Percentiles rank a stretch among this genome's conserved stretches.
Evolutionary conservation across 2,113 vertebrate genomes (phyloP).

Genomic region (Himantopus leucocephalus): DNA sequence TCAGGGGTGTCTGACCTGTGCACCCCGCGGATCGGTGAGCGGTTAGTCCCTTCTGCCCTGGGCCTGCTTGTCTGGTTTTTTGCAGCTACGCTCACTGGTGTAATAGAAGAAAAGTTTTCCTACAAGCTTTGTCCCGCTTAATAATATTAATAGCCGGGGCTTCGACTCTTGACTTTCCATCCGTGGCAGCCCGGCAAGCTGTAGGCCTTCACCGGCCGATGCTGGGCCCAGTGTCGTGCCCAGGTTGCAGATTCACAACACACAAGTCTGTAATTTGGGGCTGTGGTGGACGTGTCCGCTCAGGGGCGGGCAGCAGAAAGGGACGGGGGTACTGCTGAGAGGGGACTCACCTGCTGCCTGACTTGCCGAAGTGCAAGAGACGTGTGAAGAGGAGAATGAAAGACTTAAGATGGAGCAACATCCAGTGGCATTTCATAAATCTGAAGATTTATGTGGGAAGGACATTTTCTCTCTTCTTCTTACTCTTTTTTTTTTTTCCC

Average conservation of each 20-base stretch:
- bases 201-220: rapidly evolving
- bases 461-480: not conserved
- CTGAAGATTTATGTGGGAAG: not conserved
- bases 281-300: not conserved
- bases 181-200: not conserved
- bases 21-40: rapidly evolving
- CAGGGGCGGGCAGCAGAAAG: not conserved
- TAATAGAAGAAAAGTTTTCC: too few relatives aligned
- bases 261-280: not conserved
- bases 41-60: too few relatives aligned
- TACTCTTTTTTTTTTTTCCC: not conserved
- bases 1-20: too few relatives aligned
- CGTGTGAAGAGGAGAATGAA: not conserved
- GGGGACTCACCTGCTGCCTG: not conserved
- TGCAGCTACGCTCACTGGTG: rapidly evolving
- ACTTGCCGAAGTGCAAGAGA: not conserved
- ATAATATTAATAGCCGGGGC: not conserved
- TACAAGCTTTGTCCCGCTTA: not conserved
- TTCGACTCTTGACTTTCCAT: rapidly evolving
- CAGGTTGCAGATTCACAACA: too few relatives aligned
- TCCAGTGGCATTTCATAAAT: not conserved
- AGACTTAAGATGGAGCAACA: not conserved
- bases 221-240: not conserved
- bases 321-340: not conserved
- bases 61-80: not conserved